Percentiles rank a stretch among this genome's conserved stretches.
Evolutionary conservation across 2,888 invertebrate genomes (phyloP).

Genomic region (Lepidocyrtoides sp.): DNA sequence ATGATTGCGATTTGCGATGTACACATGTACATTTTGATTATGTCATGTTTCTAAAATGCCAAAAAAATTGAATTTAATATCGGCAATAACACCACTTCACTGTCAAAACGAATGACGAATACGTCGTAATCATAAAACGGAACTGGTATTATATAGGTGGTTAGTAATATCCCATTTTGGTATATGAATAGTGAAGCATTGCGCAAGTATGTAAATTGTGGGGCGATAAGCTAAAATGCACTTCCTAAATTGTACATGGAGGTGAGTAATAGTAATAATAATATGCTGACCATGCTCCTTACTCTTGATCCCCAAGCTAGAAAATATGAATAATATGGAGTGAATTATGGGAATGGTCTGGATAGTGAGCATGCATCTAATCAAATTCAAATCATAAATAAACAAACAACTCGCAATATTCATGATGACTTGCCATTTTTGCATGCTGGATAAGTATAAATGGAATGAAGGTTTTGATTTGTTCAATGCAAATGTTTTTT

Average conservation of each 20-base stretch:
- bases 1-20: not conserved
- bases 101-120: conserved; percentile 46
- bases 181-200: not conserved
- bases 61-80: conserved; percentile 24
- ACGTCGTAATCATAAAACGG: conserved; percentile 40
- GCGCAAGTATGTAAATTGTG: not conserved
- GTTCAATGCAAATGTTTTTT: not conserved
- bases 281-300: not conserved
- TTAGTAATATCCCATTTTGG: not conserved
- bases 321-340: not conserved
- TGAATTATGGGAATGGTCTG: not conserved
- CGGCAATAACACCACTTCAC: not conserved
- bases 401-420: not conserved
- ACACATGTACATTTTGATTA: not conserved
- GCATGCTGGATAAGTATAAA: not conserved
- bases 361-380: not conserved
- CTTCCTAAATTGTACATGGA: not conserved
- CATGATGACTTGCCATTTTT: not conserved
- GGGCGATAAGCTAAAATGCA: not conserved
- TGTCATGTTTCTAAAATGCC: not conserved
- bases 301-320: not conserved
- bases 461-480: conserved; percentile 16
- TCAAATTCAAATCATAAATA: conserved; percentile 39
- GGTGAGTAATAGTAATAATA: not conserved
- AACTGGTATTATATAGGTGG: not conserved